Conservation (phyloP, 2,888 invertebrate species). For the Cephus nigrinus region DNA sequence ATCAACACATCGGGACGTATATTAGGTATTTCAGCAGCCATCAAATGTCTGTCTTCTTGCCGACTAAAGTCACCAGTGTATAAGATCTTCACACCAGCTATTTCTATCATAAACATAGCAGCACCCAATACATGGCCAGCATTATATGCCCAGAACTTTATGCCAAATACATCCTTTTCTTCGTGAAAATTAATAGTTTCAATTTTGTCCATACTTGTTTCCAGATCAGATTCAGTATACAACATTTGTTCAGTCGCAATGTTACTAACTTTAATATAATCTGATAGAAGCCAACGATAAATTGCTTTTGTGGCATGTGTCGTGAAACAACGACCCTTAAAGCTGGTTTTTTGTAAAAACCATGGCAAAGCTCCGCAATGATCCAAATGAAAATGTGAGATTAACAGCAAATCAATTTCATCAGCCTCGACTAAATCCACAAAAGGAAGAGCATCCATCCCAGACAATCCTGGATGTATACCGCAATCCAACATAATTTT, state of each 20-base stretch:
- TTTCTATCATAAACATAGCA: constrained; percentile 99
- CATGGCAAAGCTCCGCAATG: constrained; percentile 98
- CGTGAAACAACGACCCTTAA: constrained; percentile 98
- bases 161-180: constrained; percentile 96
- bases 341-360: constrained; percentile 97
- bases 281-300: constrained; percentile 97
- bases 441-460: constrained; percentile 98
- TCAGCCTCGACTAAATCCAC: constrained; percentile 98
- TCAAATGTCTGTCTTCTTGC: constrained; percentile 98
- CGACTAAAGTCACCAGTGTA: constrained; percentile 99
- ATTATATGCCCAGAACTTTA: constrained; percentile 98
- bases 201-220: constrained; percentile 98
- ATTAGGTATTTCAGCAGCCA: constrained; percentile 98
- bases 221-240: constrained; percentile 96
- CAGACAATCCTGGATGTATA: constrained; percentile 96
- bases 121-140: constrained; percentile 99
- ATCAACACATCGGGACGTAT: constrained; percentile 97
- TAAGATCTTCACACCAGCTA: constrained; percentile 95
- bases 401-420: constrained; percentile 93
- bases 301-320: constrained; percentile 99
- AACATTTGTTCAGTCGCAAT: constrained; percentile 97
- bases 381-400: constrained; percentile 98
- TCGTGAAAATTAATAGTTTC: constrained; percentile 98
- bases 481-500: constrained; percentile 99
- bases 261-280: constrained; percentile 99